Base-by-base conservation (phyloP, 2,797 vertebrate species). In the Phrynocephalus vlangalii region DNA sequence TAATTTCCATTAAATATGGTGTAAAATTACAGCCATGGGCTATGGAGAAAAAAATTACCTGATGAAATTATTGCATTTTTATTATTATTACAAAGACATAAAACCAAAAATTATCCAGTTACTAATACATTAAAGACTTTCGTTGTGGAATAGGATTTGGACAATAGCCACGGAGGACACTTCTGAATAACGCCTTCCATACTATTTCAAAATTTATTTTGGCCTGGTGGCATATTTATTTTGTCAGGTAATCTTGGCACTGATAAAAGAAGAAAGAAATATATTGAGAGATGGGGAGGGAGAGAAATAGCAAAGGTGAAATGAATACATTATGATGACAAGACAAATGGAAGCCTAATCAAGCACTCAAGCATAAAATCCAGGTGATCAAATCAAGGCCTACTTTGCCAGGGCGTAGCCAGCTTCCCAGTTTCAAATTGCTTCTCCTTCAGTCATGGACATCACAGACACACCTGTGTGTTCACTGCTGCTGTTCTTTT, bases 181-280 rank as follows among this genome's bases (percentile, higher is more conserved):
- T 73, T 83, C 8, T 84, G 66, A 91, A 56, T 82, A 48, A 73
- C 16, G 72, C 1, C 44, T 0, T 0, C 85, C 63, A 90, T 88
- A 4, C 68, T 26, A 26, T 88, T 44, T 90, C 26, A 79, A 66
- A 0, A 18, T 33, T 84, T 92, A 1, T 81, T 87, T 90, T 88
- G 84, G 66, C 4, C 15, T 85, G 63, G 18, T 15, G 60, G 15
- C 67, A 11, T 0, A 73, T 76, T 72, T 88, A 50, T 88, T 87
- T 85, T 66, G 86, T 24, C n/a, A 48, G 63, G 68, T 63, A 71
- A 78, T 52, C 5, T 86, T 15, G 2, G 15, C 60, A 86, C 56
- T 90, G 90, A 72, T 67, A 85, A 89, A 91, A 56, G n/a, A 88
- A 50, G 0, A 0, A 0, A n/a, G 22, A 87, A 92, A 79, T 48